A percentile compares a stretch with the other conserved stretches of the same genome.
phyloP scores from a whole-genome alignment of 2,113 vertebrate genomes.

The Alethe castanea region DNA sequence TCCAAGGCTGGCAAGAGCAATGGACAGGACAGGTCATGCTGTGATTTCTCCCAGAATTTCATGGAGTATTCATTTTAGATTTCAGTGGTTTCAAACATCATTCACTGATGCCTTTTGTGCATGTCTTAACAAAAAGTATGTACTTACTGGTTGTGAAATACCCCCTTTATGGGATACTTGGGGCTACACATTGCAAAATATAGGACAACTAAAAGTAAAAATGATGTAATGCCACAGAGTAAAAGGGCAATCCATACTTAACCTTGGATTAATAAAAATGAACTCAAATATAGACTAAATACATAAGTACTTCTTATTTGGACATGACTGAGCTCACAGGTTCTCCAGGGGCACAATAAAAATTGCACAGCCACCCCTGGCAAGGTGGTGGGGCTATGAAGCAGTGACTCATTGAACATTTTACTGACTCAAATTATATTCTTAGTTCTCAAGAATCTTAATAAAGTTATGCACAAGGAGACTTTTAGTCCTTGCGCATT shows the following conservation, averaged over 20 bases:
- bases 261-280: not conserved
- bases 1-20: not conserved
- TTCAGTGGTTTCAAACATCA: not conserved
- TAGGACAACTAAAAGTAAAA: not conserved
- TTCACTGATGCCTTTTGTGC: not conserved
- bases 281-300: not conserved
- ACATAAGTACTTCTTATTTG: not conserved
- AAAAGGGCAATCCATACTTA: not conserved
- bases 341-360: not conserved
- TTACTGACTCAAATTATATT: not conserved
- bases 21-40: not conserved
- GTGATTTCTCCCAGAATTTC: not conserved
- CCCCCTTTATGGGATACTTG: not conserved
- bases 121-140: not conserved
- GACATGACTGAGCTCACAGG: not conserved
- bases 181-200: not conserved
- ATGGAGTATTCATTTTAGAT: not conserved
- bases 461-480: not conserved
- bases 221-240: not conserved
- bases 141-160: not conserved
- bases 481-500: not conserved
- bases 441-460: not conserved
- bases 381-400: not conserved
- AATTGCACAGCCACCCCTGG: not conserved
- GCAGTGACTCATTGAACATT: not conserved